phyloP scores from a whole-genome alignment of 2,888 invertebrate species.

The Drosophila trichaetosa region DNA sequence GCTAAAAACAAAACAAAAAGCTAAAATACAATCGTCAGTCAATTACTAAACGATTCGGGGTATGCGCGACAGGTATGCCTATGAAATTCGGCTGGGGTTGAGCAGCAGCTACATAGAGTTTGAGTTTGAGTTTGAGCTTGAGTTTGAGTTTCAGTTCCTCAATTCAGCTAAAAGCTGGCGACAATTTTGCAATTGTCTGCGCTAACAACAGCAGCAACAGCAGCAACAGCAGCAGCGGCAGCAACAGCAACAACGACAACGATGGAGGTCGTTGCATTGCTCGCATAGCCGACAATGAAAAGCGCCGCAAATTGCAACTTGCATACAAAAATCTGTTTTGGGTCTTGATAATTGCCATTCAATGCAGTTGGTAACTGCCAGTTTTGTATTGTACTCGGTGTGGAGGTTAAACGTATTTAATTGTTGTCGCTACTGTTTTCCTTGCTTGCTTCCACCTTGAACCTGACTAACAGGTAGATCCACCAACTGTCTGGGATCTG shows the following conservation, averaged over 20 bases:
- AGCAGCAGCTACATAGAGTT: slow-evolving; percentile 10
- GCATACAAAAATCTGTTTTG: slow-evolving; percentile 79
- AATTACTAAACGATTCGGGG: slow-evolving; percentile 77
- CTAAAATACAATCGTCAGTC: slow-evolving; percentile 71
- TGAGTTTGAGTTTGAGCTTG: slow-evolving; percentile 15
- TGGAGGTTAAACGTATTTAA: slow-evolving; percentile 56
- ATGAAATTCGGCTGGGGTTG: slow-evolving; percentile 50
- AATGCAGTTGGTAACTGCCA: slow-evolving; percentile 20
- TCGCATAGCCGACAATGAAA: slow-evolving; percentile 75
- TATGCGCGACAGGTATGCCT: slow-evolving; percentile 80
- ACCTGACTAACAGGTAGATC: slow-evolving; percentile 41
- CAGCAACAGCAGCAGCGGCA: slow-evolving; percentile 10
- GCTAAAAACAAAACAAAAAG: slow-evolving; percentile 21
- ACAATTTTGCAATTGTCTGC: slow-evolving; percentile 82
- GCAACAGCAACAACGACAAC: slow-evolving; percentile 54
- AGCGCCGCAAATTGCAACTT: slow-evolving; percentile 77
- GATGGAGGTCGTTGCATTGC: slow-evolving; percentile 75
- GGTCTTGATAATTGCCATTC: slow-evolving; percentile 71
- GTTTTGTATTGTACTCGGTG: slow-evolving; percentile 13
- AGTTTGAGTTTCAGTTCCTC: slow-evolving; percentile 38
- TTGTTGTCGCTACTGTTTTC: slow-evolving; percentile 67
- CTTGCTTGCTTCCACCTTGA: slow-evolving; percentile 55
- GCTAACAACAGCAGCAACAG: slow-evolving; percentile 22
- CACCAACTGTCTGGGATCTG: background rate
- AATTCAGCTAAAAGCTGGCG: slow-evolving; percentile 68